Base-by-base conservation (phyloP, 2,888 invertebrate species). In the Hypsopygia costalis region DNA sequence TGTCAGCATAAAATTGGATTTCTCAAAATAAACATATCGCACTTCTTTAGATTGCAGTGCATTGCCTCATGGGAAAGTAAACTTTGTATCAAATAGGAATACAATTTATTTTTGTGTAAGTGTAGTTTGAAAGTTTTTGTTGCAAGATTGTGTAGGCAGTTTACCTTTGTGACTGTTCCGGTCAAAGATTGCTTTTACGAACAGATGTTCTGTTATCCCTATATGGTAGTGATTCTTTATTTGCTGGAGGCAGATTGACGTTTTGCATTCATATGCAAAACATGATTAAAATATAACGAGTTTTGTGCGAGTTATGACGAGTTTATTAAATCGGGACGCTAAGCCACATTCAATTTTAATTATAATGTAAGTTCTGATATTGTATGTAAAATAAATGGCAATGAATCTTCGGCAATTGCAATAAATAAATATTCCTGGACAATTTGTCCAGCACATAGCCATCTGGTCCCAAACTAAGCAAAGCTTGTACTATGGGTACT, bases 1-100 rank as follows among this genome's bases (percentile, higher is more conserved):
- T 80, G 86, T 83, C 87, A 81, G 81, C 74, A 79, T 75, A 85
- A 86, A 88, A 87, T 87, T 87, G 86, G 87, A 87, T 86, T 86
- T 85, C 58, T 75, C 75, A 82, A 82, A 82, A 81, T 80, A 86
- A 87, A 88, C 78, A 83, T 77, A 75, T 78, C 81, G 67, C 66
- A 71, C 53, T 59, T 58, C 58, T 62, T 60, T 52, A 49, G 44
- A 49, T 36, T 55, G 52, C 57, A 58, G n/a, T 43, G 21, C 1
- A 21, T n/a, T 20, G 3, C n/a, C 11, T 25, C 28, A 38, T 38
- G 27, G 31, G 28, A 61, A 55, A 55, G 36, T 44, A 27, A 34
- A 46, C 59, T 55, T 45, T 68, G n/a, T n/a, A n/a, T n/a, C n/a
- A n/a, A n/a, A n/a, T n/a, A n/a, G n/a, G n/a, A n/a, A 21, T 45